phyloP scores from a whole-genome alignment of 2,888 invertebrate species.

The Pimpla rufipes region DNA sequence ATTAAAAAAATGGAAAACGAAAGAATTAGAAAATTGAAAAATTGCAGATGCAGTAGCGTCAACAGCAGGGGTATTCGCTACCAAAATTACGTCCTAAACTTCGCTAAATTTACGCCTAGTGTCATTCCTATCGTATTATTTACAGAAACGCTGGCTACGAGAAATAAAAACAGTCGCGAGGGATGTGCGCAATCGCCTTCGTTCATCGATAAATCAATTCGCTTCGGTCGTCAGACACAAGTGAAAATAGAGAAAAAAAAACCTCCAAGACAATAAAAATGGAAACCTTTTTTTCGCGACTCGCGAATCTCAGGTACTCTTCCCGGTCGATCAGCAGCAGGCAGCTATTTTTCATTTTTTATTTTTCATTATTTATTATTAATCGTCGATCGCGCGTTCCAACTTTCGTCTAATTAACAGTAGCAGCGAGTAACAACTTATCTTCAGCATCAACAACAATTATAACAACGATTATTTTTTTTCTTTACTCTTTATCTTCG shows the following conservation, averaged over 20 bases:
- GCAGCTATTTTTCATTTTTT: conserved; percentile 23
- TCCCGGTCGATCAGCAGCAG: conserved; percentile 61
- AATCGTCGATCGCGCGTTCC: conserved; percentile 53
- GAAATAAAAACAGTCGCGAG: conserved; percentile 36
- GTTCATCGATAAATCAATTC: conserved; percentile 20
- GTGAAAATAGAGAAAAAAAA: neutral
- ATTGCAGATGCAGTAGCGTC: conserved; percentile 30
- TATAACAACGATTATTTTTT: conserved; percentile 70
- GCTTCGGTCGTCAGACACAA: conserved; percentile 12
- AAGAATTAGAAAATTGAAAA: conserved; percentile 17
- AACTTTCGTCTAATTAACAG: conserved; percentile 75
- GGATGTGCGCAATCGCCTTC: conserved; percentile 21
- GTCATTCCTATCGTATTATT: conserved; percentile 55
- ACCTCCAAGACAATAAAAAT: neutral
- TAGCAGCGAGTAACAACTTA: conserved; percentile 80
- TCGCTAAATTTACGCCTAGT: conserved; percentile 42
- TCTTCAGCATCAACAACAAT: conserved; percentile 81
- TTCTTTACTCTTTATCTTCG: conserved; percentile 45
- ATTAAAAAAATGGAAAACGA: conserved; percentile 28
- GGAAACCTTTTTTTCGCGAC: conserved; percentile 35
- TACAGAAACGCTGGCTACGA: conserved; percentile 58
- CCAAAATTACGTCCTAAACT: conserved; percentile 5
- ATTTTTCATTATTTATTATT: conserved; percentile 36
- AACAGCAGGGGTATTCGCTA: conserved; percentile 17
- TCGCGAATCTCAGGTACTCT: conserved; percentile 62